These are phyloP conservation scores for Bagarius yarrelli DNA, from an alignment of 2,113 vertebrate species.

Conservation along the genomic window DNA sequence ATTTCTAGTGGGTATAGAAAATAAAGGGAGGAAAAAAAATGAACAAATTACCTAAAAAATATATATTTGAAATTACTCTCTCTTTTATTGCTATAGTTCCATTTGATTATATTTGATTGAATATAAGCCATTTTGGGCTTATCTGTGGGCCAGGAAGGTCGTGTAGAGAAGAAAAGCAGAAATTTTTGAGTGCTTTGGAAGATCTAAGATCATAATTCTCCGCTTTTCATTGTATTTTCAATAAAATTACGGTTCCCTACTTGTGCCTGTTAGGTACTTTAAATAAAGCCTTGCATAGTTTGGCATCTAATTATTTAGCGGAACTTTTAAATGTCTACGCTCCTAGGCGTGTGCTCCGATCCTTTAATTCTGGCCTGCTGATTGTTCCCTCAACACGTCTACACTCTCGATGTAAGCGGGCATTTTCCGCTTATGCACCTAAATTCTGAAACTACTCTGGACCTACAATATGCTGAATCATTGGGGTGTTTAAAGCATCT, in stretches of 20 bases:
- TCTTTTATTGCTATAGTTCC: neutral
- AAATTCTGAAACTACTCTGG: no score
- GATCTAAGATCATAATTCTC: neutral
- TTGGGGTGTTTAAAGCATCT: no score
- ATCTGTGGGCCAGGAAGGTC: neutral
- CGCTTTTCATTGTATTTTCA: neutral
- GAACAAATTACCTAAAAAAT: neutral
- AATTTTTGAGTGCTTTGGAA: neutral
- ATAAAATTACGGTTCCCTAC: neutral
- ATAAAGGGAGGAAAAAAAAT: slow-evolving; percentile 7
- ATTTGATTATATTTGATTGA: neutral
- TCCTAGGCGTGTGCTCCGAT: no score
- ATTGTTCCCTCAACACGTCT: no score
- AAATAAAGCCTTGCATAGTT: neutral
- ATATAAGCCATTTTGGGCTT: neutral
- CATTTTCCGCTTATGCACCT: no score
- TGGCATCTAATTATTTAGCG: no score
- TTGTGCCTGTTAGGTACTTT: neutral
- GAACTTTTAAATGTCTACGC: no score
- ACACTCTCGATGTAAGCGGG: no score
- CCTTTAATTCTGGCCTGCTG: no score
- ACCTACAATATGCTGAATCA: no score
- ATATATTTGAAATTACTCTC: neutral
- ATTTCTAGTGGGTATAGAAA: slow-evolving; percentile 57
- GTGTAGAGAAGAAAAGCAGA: neutral